Percentiles rank a stretch among this genome's conserved stretches.
These are phyloP conservation scores for Pavo muticus DNA, from an alignment of 2,113 vertebrate genomes.

Conservation along the genomic window DNA sequence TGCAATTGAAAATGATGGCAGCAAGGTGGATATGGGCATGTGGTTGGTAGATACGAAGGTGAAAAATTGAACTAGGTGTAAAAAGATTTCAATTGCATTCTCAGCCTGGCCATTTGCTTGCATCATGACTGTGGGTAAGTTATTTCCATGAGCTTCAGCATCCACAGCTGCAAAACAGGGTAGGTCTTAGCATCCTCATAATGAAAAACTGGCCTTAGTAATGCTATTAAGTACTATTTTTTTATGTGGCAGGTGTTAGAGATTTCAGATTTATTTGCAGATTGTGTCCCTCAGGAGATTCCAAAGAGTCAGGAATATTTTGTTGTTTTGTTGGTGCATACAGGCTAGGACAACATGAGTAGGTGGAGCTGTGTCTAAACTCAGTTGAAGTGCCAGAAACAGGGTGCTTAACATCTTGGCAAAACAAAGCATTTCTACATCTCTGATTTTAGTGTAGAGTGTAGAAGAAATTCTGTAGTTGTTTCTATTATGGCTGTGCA, in stretches of 20 bases:
- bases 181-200: neutral
- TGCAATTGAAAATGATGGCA: neutral
- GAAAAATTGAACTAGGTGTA: neutral
- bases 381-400: neutral
- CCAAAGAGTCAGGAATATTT: neutral
- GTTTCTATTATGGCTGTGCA: neutral
- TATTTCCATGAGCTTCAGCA: neutral
- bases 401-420: neutral
- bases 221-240: neutral
- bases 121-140: neutral
- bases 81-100: neutral
- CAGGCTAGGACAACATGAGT: neutral
- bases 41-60: neutral
- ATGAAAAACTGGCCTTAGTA: neutral
- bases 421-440: neutral
- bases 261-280: neutral
- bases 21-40: neutral
- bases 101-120: neutral
- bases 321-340: neutral
- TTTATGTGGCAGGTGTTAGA: neutral
- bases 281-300: neutral
- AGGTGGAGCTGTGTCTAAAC: neutral
- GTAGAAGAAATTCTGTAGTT: neutral
- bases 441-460: neutral
- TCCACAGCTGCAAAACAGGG: neutral